phyloP scores from a whole-genome alignment of 2,797 vertebrate genomes.

The Tokudaia muenninki region DNA sequence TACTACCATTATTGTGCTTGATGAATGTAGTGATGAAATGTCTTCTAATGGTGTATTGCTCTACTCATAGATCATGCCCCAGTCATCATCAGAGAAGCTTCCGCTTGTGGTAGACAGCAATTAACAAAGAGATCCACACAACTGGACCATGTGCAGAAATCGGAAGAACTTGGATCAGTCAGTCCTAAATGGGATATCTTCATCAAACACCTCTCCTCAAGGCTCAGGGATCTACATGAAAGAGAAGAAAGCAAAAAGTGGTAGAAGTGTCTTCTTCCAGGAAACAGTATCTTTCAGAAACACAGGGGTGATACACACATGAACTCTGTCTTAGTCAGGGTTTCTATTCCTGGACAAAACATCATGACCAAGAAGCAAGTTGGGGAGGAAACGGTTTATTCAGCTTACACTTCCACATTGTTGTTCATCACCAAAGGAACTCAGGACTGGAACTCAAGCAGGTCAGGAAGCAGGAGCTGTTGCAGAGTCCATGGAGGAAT shows the following conservation, averaged over 20 bases:
- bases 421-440: too few relatives aligned
- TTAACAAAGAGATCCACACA: background rate
- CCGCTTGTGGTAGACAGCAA: background rate
- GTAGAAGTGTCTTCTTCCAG: background rate
- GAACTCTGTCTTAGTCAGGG: background rate
- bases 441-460: too few relatives aligned
- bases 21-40: background rate
- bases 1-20: background rate
- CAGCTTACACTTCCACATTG: too few relatives aligned
- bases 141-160: background rate
- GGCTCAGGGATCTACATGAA: background rate
- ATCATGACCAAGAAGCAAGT: too few relatives aligned
- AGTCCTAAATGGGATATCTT: background rate
- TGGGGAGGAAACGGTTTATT: too few relatives aligned
- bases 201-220: background rate
- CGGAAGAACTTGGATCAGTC: background rate
- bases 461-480: too few relatives aligned
- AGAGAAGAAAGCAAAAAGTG: background rate
- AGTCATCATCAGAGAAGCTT: background rate
- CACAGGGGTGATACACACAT: background rate
- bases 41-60: background rate
- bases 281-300: background rate
- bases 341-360: too few relatives aligned
- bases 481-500: too few relatives aligned
- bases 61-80: background rate